Evolutionary conservation across 2,113 vertebrate genomes (phyloP).

Genomic region (Oreotrochilus melanogaster): DNA sequence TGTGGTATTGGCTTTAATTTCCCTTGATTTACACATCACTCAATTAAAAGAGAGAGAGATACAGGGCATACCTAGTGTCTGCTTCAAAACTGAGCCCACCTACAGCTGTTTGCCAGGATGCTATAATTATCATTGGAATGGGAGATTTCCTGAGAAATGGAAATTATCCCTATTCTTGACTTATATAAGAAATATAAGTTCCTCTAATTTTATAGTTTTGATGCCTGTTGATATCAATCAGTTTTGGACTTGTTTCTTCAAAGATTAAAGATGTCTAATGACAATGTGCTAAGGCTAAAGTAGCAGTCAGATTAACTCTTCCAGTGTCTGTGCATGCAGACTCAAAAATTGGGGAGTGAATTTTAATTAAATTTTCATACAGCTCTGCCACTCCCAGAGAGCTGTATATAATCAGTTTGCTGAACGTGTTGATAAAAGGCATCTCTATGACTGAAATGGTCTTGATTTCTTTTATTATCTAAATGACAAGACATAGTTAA

Average conservation of each 20-base stretch:
- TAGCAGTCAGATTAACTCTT: background rate
- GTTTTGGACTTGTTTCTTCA: background rate
- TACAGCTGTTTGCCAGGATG: background rate
- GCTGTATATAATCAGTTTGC: background rate
- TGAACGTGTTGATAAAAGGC: background rate
- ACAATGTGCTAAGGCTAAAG: background rate
- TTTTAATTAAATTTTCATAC: background rate
- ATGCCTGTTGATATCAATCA: background rate
- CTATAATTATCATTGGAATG: background rate
- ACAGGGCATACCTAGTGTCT: background rate
- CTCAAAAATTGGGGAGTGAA: background rate
- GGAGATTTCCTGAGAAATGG: background rate
- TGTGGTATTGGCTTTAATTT: background rate
- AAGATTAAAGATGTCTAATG: background rate
- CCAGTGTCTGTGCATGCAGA: background rate
- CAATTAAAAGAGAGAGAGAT: background rate
- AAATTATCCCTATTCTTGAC: background rate
- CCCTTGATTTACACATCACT: background rate
- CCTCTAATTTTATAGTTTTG: background rate
- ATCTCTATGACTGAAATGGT: background rate
- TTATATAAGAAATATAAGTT: background rate
- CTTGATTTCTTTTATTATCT: conserved; percentile 7
- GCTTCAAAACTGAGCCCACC: background rate
- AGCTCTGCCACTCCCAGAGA: background rate
- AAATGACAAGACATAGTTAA: conserved; percentile 24